Conservation (phyloP, 2,797 vertebrate genomes). For the Dicrostonyx torquatus region DNA sequence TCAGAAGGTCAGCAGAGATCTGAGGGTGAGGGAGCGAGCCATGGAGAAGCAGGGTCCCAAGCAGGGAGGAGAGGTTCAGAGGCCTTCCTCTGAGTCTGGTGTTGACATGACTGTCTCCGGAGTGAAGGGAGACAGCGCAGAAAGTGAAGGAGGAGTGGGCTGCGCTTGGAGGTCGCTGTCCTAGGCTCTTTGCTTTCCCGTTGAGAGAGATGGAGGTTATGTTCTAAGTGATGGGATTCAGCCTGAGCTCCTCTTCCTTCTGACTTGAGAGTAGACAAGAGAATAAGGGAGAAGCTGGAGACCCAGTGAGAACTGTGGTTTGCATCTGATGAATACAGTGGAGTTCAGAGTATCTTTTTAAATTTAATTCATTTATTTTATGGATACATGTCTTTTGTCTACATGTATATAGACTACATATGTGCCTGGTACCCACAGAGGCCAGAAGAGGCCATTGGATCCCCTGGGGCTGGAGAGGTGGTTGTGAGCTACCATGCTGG, state of each 20-base stretch:
- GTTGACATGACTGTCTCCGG: not conserved
- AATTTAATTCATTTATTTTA: not conserved
- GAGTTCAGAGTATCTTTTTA: not conserved
- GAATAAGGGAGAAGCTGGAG: not conserved
- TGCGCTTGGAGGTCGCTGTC: not conserved
- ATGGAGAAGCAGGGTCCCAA: not conserved
- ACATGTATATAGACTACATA: not conserved
- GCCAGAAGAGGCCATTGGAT: not conserved
- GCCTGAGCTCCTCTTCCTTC: not conserved
- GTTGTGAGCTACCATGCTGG: not conserved
- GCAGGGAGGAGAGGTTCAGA: not conserved
- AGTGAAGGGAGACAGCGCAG: not conserved
- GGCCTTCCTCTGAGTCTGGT: not conserved
- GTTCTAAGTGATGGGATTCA: not conserved
- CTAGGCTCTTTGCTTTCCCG: not conserved
- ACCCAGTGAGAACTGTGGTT: not conserved
- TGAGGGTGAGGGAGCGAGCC: not conserved
- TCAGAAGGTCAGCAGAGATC: constrained; percentile 20
- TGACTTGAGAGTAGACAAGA: not conserved
- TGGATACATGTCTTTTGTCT: not conserved
- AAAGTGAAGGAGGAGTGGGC: not conserved
- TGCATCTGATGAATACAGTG: not conserved
- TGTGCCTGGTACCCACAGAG: not conserved
- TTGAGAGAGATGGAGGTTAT: constrained; percentile 2
- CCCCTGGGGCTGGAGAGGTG: not conserved